Conservation (phyloP, 2,113 vertebrate genomes). For the Lepidothrix coronata region DNA sequence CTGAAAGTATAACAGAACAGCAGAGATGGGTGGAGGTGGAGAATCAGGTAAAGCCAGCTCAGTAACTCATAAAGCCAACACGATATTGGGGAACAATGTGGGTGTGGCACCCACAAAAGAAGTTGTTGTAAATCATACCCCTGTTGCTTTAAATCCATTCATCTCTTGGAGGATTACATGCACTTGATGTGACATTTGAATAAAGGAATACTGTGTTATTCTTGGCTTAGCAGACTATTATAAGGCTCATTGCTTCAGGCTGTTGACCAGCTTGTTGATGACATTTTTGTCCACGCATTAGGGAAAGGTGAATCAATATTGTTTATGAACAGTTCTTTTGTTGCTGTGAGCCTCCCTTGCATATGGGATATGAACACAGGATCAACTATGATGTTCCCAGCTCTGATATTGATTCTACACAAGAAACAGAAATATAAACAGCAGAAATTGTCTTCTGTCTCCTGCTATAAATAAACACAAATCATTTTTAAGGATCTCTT, state of each 20-base stretch:
- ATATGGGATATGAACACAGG: neutral
- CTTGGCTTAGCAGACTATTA: neutral
- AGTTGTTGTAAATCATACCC: neutral
- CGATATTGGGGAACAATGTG: rapidly evolving
- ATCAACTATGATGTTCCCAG: neutral
- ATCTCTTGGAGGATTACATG: neutral
- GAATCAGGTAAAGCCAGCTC: neutral
- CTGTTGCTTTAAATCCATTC: neutral
- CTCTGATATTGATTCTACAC: neutral
- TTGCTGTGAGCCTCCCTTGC: neutral
- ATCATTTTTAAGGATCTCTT: neutral
- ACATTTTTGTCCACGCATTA: conserved; percentile 2
- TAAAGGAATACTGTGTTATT: neutral
- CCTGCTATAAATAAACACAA: neutral
- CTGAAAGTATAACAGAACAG: neutral
- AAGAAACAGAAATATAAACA: neutral
- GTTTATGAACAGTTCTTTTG: conserved; percentile 24
- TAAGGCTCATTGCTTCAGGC: neutral
- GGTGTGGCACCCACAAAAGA: neutral
- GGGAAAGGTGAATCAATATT: conserved; percentile 26
- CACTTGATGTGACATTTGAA: neutral
- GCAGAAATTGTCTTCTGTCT: neutral
- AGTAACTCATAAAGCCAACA: neutral
- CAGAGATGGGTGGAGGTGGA: neutral
- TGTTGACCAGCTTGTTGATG: conserved; percentile 14